Evolutionary conservation across 2,797 vertebrate genomes (phyloP).

Genomic region (Holocentrus rufus): DNA sequence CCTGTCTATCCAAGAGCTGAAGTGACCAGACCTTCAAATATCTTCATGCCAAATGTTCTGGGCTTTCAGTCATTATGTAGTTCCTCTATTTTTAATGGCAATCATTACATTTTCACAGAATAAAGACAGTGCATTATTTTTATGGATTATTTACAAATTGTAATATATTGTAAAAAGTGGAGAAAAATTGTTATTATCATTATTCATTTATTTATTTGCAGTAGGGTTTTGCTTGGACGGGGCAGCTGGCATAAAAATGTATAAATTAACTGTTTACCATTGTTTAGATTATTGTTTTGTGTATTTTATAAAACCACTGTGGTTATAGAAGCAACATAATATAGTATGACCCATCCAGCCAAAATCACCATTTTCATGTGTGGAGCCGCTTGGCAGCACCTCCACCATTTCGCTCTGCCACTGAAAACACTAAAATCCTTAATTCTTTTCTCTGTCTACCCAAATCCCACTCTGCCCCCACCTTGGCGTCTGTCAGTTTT

Average conservation of each 20-base stretch:
- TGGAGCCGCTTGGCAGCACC: conserved; percentile 61
- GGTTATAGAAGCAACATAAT: conserved; percentile 36
- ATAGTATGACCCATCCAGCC: conserved; percentile 22
- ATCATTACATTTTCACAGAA: too few relatives aligned
- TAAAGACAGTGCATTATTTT: too few relatives aligned
- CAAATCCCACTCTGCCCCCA: conserved; percentile 70
- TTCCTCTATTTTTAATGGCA: too few relatives aligned
- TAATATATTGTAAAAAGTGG: too few relatives aligned
- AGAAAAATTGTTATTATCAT: too few relatives aligned
- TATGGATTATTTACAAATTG: too few relatives aligned
- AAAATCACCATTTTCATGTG: conserved; percentile 58
- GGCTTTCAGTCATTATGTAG: too few relatives aligned
- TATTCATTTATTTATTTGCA: too few relatives aligned
- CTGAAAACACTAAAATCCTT: conserved; percentile 52
- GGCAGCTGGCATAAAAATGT: conserved; percentile 12
- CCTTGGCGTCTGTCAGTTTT: too few relatives aligned
- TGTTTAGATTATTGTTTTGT: conserved; percentile 42
- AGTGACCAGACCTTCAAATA: too few relatives aligned
- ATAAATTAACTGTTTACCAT: background rate
- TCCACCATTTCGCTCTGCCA: conserved; percentile 56
- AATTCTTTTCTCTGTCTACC: conserved; percentile 73
- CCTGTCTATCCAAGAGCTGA: too few relatives aligned
- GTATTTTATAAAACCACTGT: conserved; percentile 36
- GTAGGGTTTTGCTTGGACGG: background rate
- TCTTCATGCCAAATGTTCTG: too few relatives aligned